These are phyloP conservation scores for Plagiodera versicolora DNA, from an alignment of 2,888 invertebrate genomes.

Conservation along the genomic window DNA sequence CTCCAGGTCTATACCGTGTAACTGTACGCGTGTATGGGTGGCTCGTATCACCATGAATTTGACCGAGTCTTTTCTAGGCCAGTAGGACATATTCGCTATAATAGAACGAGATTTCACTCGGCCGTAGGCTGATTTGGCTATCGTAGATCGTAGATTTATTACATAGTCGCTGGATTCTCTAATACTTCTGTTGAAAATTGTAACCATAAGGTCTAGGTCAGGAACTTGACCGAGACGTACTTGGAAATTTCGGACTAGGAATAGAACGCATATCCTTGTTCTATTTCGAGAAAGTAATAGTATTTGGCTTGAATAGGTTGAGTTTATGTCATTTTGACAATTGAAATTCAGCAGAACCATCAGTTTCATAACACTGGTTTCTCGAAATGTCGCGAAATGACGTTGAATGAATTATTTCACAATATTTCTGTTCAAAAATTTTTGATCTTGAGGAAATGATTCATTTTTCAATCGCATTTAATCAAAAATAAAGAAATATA, in stretches of 20 bases:
- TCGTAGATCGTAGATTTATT: conserved; percentile 43
- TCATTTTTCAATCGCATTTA: too few relatives aligned
- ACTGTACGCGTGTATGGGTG: neutral
- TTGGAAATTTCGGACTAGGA: neutral
- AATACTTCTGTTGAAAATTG: conserved; percentile 22
- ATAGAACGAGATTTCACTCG: conserved; percentile 42
- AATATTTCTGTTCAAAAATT: too few relatives aligned
- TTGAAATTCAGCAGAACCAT: too few relatives aligned
- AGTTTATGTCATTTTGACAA: too few relatives aligned
- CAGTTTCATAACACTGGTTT: too few relatives aligned
- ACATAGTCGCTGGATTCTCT: conserved; percentile 28
- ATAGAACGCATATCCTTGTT: neutral
- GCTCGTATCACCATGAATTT: conserved; percentile 23
- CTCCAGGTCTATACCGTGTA: neutral
- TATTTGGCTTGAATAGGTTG: too few relatives aligned
- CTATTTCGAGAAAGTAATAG: neutral
- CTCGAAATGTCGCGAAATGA: too few relatives aligned
- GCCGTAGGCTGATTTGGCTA: conserved; percentile 41
- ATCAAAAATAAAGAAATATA: too few relatives aligned
- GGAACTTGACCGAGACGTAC: conserved; percentile 27
- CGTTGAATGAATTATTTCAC: too few relatives aligned
- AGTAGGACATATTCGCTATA: conserved; percentile 45
- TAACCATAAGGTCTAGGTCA: conserved; percentile 40
- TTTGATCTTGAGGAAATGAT: too few relatives aligned
- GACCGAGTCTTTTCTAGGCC: conserved; percentile 44